A percentile compares a stretch with the other conserved stretches of the same genome.
These are phyloP conservation scores for Physocephala rufipes DNA, from an alignment of 2,888 invertebrate genomes.

Conservation along the genomic window DNA sequence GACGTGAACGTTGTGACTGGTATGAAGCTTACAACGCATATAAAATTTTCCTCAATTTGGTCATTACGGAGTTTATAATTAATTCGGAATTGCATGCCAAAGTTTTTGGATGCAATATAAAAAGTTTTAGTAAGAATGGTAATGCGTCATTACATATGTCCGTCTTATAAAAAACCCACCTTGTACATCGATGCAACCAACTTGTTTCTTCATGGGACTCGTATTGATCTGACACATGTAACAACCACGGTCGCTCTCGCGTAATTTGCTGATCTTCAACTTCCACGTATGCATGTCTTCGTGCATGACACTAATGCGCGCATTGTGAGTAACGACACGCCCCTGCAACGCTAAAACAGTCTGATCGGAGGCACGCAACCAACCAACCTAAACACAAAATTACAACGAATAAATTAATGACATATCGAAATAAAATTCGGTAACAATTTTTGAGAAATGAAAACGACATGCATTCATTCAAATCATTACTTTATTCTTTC, in stretches of 20 bases:
- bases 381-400: constrained; percentile 75
- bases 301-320: constrained; percentile 82
- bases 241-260: constrained; percentile 85
- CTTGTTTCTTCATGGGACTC: constrained; percentile 84
- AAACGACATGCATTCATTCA: background rate
- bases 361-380: constrained; percentile 89
- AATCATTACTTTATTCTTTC: constrained; percentile 62
- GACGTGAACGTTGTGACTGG: too few relatives aligned
- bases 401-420: background rate
- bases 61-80: too few relatives aligned
- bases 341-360: constrained; percentile 88
- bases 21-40: too few relatives aligned
- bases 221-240: constrained; percentile 95
- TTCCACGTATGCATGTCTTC: constrained; percentile 88
- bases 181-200: constrained; percentile 87
- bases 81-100: too few relatives aligned
- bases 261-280: constrained; percentile 81
- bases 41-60: too few relatives aligned
- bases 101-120: background rate
- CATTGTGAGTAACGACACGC: constrained; percentile 84
- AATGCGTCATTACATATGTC: background rate
- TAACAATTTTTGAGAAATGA: background rate
- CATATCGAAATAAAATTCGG: background rate
- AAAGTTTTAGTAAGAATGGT: background rate
- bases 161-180: constrained; percentile 68